Percentiles rank a stretch among this genome's conserved stretches.
These are phyloP conservation scores for Drosophila lacteicornis DNA, from an alignment of 1,140 invertebrate genomes.

Conservation along the genomic window DNA sequence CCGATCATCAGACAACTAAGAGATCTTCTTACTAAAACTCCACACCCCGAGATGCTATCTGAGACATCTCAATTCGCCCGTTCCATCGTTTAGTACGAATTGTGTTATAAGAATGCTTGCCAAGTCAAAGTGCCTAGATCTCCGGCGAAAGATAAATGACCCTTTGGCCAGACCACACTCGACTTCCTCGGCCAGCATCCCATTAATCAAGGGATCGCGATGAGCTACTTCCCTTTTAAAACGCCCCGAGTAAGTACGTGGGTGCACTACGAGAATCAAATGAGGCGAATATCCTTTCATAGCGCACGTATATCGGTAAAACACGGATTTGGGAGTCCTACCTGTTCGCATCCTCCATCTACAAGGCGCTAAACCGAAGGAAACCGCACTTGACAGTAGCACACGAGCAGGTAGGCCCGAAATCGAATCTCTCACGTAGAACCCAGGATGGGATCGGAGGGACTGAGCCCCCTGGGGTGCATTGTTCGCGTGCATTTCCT, in stretches of 20 bases:
- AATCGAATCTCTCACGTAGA: slow-evolving; percentile 40
- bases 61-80: slow-evolving; percentile 6
- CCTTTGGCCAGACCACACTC: slow-evolving; percentile 13
- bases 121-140: slow-evolving; percentile 16
- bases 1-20: neutral
- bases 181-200: neutral
- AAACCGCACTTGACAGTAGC: slow-evolving; percentile 70
- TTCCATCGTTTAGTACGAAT: slow-evolving; percentile 13
- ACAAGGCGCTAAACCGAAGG: slow-evolving; percentile 52
- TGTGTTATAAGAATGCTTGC: slow-evolving; percentile 11
- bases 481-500: slow-evolving; percentile 68
- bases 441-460: slow-evolving; percentile 23
- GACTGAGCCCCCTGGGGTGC: neutral
- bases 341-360: slow-evolving; percentile 17
- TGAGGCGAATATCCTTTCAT: slow-evolving; percentile 51
- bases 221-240: slow-evolving; percentile 28
- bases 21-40: neutral
- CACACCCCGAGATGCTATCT: slow-evolving; percentile 2
- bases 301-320: slow-evolving; percentile 36
- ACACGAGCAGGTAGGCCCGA: slow-evolving; percentile 26
- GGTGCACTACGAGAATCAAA: slow-evolving; percentile 42
- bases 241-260: slow-evolving; percentile 39
- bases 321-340: slow-evolving; percentile 15
- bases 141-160: slow-evolving; percentile 32
- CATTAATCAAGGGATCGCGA: slow-evolving; percentile 10